These are phyloP conservation scores for Megalonaias nervosa DNA, from an alignment of 1,140 invertebrate species.

Conservation along the genomic window DNA sequence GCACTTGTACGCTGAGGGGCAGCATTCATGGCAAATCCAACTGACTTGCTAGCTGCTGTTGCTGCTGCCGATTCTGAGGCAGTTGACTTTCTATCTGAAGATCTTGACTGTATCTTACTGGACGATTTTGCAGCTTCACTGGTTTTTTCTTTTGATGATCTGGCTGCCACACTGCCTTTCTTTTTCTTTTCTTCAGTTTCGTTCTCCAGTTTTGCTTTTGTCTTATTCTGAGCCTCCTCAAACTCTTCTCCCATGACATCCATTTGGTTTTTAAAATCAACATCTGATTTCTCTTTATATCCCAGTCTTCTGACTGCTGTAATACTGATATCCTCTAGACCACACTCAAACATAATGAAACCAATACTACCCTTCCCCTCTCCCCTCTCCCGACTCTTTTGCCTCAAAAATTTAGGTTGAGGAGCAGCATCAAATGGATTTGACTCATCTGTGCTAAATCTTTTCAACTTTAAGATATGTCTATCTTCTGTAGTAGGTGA, in stretches of 20 bases:
- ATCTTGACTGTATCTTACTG: no score
- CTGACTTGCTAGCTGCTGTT: no score
- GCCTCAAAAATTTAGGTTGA: constrained; percentile 26
- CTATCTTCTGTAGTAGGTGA: constrained; percentile 13
- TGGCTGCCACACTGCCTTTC: no score
- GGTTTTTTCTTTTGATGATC: no score
- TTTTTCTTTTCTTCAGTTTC: constrained; percentile 18
- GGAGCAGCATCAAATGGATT: constrained; percentile 38
- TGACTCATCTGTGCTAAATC: constrained; percentile 1
- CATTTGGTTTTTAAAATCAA: constrained; percentile 50
- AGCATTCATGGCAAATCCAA: no score
- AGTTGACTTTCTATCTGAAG: no score
- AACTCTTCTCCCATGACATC: constrained; percentile 49
- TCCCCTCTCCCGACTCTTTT: constrained; percentile 27
- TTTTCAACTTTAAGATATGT: background rate
- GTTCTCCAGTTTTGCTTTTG: constrained; percentile 36
- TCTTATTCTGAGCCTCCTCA: constrained; percentile 45
- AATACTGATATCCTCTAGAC: constrained; percentile 89
- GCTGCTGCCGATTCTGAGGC: no score
- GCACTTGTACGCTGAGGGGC: no score
- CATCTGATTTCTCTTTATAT: constrained; percentile 52
- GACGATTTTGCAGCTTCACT: no score
- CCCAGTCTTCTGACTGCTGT: constrained; percentile 81
- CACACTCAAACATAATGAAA: constrained; percentile 98
- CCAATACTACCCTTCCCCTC: constrained; percentile 72